These are phyloP conservation scores for Pelecanus crispus DNA, from an alignment of 2,113 vertebrate genomes.

Conservation along the genomic window DNA sequence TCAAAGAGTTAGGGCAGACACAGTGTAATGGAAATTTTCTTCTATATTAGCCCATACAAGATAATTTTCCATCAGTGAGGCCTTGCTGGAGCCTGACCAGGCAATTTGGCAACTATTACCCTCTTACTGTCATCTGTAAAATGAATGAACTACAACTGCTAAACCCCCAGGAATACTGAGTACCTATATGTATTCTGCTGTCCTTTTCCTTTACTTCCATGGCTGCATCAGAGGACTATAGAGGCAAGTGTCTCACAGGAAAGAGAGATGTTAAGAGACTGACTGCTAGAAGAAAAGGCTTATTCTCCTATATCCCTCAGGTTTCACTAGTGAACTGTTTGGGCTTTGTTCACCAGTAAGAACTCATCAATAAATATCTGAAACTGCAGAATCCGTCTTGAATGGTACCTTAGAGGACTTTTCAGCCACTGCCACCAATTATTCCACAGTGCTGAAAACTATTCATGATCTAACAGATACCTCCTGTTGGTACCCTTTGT, in stretches of 20 bases:
- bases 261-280: background rate
- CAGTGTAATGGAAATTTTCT: background rate
- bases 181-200: background rate
- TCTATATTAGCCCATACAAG: background rate
- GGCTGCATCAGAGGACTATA: background rate
- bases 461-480: background rate
- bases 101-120: background rate
- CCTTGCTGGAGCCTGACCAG: background rate
- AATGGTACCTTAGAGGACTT: background rate
- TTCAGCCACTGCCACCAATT: background rate
- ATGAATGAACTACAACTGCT: background rate
- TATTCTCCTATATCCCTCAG: background rate
- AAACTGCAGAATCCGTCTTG: background rate
- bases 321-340: background rate
- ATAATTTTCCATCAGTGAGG: background rate
- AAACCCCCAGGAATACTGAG: background rate
- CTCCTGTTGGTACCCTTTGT: background rate
- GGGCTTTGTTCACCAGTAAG: background rate
- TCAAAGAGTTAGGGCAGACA: background rate
- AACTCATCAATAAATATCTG: background rate
- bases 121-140: background rate
- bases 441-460: background rate
- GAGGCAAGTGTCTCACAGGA: background rate
- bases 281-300: background rate
- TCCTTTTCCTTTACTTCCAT: background rate